Percentiles rank a stretch among this genome's conserved stretches.
These are phyloP conservation scores for Malurus leucopterus DNA, from an alignment of 2,797 vertebrate genomes.

Conservation along the genomic window DNA sequence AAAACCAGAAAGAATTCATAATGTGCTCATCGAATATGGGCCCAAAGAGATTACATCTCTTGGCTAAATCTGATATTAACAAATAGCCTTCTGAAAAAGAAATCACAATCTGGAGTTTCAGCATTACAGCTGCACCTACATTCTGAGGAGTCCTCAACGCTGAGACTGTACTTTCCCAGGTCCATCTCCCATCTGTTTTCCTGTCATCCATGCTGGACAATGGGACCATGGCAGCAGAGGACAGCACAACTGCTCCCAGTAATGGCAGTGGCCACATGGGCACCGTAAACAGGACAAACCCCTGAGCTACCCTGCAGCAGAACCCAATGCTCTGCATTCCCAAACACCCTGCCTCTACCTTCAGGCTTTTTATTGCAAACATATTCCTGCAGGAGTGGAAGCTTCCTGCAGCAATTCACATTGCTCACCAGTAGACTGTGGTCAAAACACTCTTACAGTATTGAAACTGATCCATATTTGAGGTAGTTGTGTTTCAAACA, in stretches of 20 bases:
- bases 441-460: neutral
- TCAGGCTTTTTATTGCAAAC: neutral
- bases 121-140: neutral
- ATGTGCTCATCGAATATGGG: neutral
- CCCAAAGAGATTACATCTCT: neutral
- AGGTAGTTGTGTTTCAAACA: neutral
- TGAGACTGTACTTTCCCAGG: neutral
- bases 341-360: neutral
- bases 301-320: neutral
- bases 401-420: neutral
- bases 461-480: neutral
- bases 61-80: neutral
- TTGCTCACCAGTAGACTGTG: neutral
- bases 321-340: rapidly evolving
- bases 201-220: neutral
- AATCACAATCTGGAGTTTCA: neutral
- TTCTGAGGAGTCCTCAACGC: neutral
- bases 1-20: neutral
- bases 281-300: neutral
- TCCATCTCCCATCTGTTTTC: neutral
- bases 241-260: neutral
- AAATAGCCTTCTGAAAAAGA: neutral
- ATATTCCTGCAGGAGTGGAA: neutral
- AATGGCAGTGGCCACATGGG: neutral
- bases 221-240: neutral